Percentiles rank a stretch among this genome's conserved stretches.
These are phyloP conservation scores for human DNA, from an alignment of 2,113 vertebrate species.

Conservation along the genomic window GRCh38 chr2:29430501-29431000, in stretches of 20 bases:
- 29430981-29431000: not conserved
- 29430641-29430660: not conserved
- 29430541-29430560: conserved; percentile 19
- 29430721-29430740: not conserved
- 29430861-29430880: not conserved
- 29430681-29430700: not conserved
- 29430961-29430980: not conserved
- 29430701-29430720: not conserved
- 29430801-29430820: not conserved
- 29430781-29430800: not conserved
- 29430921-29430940: not conserved
- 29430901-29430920: not conserved
- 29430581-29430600: not conserved
- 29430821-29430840: not conserved
- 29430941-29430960: not conserved
- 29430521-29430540: not conserved
- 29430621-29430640: not conserved
- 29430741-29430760: not conserved
- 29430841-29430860: not conserved
- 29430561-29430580: not conserved
- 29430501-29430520: not conserved
- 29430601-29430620: not conserved
- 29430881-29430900: not conserved
- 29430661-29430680: not conserved
- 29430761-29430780: not conserved